Evolutionary conservation across 2,113 vertebrate species (phyloP).

Genomic region (Equus quagga): DNA sequence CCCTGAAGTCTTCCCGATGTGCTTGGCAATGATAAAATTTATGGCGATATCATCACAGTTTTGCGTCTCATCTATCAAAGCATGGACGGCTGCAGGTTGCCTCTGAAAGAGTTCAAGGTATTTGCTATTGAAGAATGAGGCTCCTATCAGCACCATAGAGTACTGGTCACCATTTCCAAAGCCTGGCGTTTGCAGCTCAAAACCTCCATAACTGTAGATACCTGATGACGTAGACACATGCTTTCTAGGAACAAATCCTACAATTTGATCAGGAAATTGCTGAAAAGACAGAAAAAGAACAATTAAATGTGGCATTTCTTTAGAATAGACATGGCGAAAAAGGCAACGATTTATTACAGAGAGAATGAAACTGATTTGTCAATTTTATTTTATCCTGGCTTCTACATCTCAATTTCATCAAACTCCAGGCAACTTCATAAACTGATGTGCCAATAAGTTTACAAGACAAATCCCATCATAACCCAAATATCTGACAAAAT

Average conservation of each 20-base stretch:
- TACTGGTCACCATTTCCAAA: constrained; percentile 93
- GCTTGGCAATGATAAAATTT: constrained; percentile 93
- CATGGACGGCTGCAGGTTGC: constrained; percentile 89
- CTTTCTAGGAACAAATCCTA: constrained; percentile 97
- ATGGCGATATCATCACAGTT: constrained; percentile 97
- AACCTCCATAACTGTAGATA: constrained; percentile 95
- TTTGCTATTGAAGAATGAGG: constrained; percentile 93
- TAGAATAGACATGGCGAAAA: background rate
- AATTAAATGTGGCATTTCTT: constrained; percentile 12
- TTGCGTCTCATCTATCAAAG: constrained; percentile 94
- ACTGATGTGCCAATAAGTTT: background rate
- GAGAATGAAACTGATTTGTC: background rate
- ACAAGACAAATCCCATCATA: constrained; percentile 21
- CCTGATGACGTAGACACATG: constrained; percentile 92
- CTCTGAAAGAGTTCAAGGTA: constrained; percentile 94
- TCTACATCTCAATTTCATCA: background rate
- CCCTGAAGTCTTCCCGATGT: constrained; percentile 89
- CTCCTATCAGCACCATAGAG: constrained; percentile 97
- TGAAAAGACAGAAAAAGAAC: constrained; percentile 81
- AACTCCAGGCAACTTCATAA: background rate
- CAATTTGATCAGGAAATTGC: constrained; percentile 97
- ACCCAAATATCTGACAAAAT: background rate
- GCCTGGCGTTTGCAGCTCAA: constrained; percentile 92
- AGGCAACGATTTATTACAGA: background rate
- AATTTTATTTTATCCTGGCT: background rate